Evolutionary conservation across 2,888 invertebrate genomes (phyloP).

Genomic region (Scrobipalpa atriplicella): DNA sequence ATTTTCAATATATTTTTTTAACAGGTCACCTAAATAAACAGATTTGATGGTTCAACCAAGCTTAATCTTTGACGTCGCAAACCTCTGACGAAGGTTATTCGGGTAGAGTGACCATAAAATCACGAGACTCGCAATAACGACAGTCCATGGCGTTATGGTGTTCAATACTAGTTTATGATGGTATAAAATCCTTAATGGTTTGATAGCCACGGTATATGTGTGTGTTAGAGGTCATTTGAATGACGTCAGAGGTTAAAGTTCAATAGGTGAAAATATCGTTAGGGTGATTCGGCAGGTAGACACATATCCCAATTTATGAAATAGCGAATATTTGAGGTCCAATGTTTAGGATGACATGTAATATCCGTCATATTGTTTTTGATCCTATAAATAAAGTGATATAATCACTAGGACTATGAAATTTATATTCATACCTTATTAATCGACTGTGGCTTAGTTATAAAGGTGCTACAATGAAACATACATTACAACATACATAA

Average conservation of each 20-base stretch:
- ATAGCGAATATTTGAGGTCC: too few relatives aligned
- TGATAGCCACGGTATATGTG: conserved; percentile 1
- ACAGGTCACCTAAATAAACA: neutral
- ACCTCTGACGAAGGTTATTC: neutral
- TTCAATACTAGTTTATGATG: conserved; percentile 25
- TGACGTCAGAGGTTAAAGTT: conserved; percentile 11
- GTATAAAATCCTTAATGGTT: conserved; percentile 22
- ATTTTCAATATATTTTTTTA: too few relatives aligned
- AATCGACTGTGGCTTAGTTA: too few relatives aligned
- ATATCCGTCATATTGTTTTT: too few relatives aligned
- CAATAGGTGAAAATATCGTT: neutral
- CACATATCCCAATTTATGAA: too few relatives aligned
- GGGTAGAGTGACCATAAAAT: conserved; percentile 46
- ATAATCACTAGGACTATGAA: too few relatives aligned
- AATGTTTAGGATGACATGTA: too few relatives aligned
- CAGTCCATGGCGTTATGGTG: conserved; percentile 18
- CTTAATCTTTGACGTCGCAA: conserved; percentile 2
- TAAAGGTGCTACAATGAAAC: too few relatives aligned
- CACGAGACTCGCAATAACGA: conserved; percentile 11
- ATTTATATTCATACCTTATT: too few relatives aligned
- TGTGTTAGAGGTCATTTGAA: conserved; percentile 7
- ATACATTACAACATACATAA: too few relatives aligned
- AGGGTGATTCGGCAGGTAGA: neutral
- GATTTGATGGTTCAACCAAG: too few relatives aligned
- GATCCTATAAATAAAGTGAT: too few relatives aligned